A percentile compares a stretch with the other conserved stretches of the same genome.
Conservation (phyloP, 2,888 invertebrate species). For the Molorchus minor region DNA sequence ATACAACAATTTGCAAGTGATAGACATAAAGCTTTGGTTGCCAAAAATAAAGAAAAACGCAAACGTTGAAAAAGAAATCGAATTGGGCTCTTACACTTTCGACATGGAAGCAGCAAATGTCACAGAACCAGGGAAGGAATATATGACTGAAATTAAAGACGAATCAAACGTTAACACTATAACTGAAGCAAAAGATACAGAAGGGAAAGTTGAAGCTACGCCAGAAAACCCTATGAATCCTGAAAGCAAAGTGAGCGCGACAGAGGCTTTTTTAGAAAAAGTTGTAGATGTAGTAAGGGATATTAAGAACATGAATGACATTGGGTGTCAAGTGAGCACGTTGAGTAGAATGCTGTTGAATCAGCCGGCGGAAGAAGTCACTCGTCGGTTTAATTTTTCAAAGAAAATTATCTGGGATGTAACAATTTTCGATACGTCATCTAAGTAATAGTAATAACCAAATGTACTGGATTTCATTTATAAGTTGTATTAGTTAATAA, state of each 20-base stretch:
- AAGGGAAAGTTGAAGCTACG: no score
- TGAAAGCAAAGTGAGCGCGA: background rate
- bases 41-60: background rate
- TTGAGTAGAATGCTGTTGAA: constrained; percentile 4
- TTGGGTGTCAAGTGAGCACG: constrained; percentile 21
- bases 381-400: background rate
- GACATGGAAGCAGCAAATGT: background rate
- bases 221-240: background rate
- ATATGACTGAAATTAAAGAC: background rate
- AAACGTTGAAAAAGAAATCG: constrained; percentile 7
- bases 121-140: background rate
- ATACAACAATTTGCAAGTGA: background rate
- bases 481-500: no score
- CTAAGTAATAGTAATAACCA: no score
- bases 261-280: constrained; percentile 4
- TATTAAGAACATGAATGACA: background rate
- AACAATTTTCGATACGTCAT: no score
- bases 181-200: no score
- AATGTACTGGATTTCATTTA: no score
- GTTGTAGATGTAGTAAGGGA: background rate
- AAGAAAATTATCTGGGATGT: constrained; percentile 3
- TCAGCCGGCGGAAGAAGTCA: constrained; percentile 6
- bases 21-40: background rate
- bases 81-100: background rate
- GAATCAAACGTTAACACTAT: no score